Evolutionary conservation across 2,113 vertebrate genomes (phyloP).

Genomic region (Stercorarius parasiticus): DNA sequence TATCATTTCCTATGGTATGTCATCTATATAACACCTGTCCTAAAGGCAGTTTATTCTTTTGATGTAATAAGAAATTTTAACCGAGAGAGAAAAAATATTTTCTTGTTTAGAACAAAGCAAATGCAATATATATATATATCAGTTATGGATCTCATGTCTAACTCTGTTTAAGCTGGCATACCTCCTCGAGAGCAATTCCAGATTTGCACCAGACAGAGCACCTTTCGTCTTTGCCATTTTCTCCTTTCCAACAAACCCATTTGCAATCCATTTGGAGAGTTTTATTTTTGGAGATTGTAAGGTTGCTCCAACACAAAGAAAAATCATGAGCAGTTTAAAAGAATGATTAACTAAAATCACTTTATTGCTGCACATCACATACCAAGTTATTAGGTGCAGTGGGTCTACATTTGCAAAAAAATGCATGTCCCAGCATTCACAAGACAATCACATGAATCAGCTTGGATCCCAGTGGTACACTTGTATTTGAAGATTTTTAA

Average conservation of each 20-base stretch:
- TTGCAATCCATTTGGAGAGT: neutral
- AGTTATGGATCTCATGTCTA: neutral
- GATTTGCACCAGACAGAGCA: neutral
- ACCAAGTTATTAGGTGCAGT: neutral
- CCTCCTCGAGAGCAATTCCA: neutral
- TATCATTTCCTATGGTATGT: neutral
- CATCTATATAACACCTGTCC: neutral
- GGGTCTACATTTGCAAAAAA: neutral
- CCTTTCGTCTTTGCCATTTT: neutral
- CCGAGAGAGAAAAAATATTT: neutral
- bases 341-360: neutral
- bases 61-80: neutral
- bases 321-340: neutral
- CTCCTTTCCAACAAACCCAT: neutral
- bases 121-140: neutral
- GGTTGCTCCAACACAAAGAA: neutral
- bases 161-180: neutral
- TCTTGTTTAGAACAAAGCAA: neutral
- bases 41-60: neutral
- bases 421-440: neutral
- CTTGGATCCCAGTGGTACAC: neutral
- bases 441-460: neutral
- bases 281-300: neutral
- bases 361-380: neutral
- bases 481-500: slow-evolving; percentile 9